Evolutionary conservation across 1,140 invertebrate genomes (phyloP), one percentile per base, ranked within the genome.

Genomic region (Centruroides sculpturatus): DNA sequence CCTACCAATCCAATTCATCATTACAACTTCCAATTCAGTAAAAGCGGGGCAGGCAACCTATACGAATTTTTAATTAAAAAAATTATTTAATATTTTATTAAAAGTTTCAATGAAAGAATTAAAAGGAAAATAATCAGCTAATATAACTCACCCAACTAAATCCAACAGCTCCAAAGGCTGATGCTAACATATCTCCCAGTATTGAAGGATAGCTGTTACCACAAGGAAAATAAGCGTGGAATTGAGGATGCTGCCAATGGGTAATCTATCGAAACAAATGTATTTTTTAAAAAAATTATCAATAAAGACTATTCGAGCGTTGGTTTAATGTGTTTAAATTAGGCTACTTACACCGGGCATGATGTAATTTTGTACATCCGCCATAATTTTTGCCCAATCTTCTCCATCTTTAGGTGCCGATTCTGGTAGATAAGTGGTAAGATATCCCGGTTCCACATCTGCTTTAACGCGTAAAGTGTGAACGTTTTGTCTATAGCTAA

Each of bases 181-280:
- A 89, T n/a, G 88, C 85, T 47, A 99, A 74, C 90, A 99, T 96
- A 67, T 98, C 94, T n/a, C 90, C 96, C 23, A 99, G 76, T 61
- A 99, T 95, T 2, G 94, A 97, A 3, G 95, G 94, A 73, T 85
- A 99, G 0, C 89, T 94, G 77, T 98, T 97, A 36, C 95, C 95
- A 1, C 93, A 84, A 3, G 96, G 95, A 71, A 99, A 99, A 73
- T 98, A 99, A 0, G 96, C 96, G 73, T 98, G 94, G 76, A 99
- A 99, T 56, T 92, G 77, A 0, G 96, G 95, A 81, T 98, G 95
- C 74, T 98, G 93, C 96, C 96, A 99, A 74, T 98, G 92, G 0
- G 94, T 98, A 55, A 88, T 81, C 85, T 87, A 71, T 6, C 41
- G 5, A 41, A 41, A 41, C 41, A 41, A 41, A 8, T 23, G 0